Percentiles rank a stretch among this genome's conserved stretches.
Conservation (phyloP, 2,888 invertebrate species). For the Sepiola atlantica region DNA sequence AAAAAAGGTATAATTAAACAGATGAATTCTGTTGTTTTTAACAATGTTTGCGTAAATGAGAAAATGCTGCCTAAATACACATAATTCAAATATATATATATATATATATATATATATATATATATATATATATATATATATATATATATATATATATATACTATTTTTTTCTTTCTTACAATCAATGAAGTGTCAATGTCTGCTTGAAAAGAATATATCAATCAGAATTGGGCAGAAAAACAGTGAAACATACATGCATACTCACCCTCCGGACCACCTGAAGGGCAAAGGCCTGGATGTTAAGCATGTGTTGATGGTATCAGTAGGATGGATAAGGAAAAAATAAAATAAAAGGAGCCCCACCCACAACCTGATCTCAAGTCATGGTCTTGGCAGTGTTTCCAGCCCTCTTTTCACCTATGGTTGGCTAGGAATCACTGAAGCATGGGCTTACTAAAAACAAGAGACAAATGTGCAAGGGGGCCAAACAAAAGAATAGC, state of each 20-base stretch:
- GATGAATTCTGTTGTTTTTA: too few relatives aligned
- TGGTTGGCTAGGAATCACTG: slow-evolving; percentile 15
- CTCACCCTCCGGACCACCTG: neutral
- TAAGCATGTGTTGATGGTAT: neutral
- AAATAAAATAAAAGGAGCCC: neutral
- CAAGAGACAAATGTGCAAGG: neutral
- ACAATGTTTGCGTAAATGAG: too few relatives aligned
- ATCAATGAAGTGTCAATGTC: neutral
- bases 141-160: neutral
- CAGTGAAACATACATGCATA: neutral
- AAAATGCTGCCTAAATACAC: too few relatives aligned
- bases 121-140: neutral
- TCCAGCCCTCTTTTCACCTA: neutral
- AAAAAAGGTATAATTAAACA: too few relatives aligned
- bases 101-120: neutral
- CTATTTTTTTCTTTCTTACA: neutral
- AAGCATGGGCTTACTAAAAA: neutral
- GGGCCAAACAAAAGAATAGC: neutral
- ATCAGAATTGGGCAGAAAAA: neutral
- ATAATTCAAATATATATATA: neutral
- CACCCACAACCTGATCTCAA: neutral
- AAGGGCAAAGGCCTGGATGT: neutral
- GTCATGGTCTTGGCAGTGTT: neutral
- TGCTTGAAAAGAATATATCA: slow-evolving; percentile 11
- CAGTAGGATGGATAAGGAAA: neutral